phyloP scores from a whole-genome alignment of 2,888 invertebrate genomes.

The Andrena dorsata region DNA sequence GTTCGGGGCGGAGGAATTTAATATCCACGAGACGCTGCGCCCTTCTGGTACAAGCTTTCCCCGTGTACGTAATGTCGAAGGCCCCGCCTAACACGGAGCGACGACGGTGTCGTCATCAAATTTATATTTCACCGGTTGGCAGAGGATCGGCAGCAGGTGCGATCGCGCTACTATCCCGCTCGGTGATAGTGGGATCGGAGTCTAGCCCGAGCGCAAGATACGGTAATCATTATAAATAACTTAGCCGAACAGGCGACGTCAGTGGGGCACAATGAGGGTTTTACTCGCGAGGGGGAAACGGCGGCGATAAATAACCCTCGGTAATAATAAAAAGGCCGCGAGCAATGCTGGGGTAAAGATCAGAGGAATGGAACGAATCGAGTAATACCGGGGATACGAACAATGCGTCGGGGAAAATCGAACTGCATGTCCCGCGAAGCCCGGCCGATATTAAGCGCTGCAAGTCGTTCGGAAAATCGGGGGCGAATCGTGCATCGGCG shows the following conservation, averaged over 20 bases:
- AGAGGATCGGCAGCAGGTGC: constrained; percentile 77
- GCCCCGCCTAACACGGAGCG: constrained; percentile 31
- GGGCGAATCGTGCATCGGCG: constrained; percentile 31
- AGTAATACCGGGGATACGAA: constrained; percentile 64
- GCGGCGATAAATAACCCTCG: constrained; percentile 75
- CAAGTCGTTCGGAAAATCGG: constrained; percentile 57
- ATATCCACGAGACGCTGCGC: constrained; percentile 55
- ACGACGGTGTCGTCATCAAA: constrained; percentile 72
- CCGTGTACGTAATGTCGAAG: constrained; percentile 32
- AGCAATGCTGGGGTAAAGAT: constrained; percentile 32
- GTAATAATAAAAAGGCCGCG: constrained; percentile 57
- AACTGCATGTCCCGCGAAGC: constrained; percentile 29
- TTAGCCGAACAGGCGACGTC: constrained; percentile 66
- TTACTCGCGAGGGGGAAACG: constrained; percentile 73
- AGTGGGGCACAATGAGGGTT: constrained; percentile 72
- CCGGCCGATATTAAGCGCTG: constrained; percentile 50
- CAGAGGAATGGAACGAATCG: constrained; percentile 70
- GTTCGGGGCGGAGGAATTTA: constrained; percentile 65
- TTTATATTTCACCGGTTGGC: constrained; percentile 72
- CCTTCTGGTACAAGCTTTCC: constrained; percentile 20
- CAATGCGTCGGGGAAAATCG: constrained; percentile 63
- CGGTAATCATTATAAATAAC: constrained; percentile 77
- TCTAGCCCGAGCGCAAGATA: constrained; percentile 52
- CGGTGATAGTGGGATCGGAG: constrained; percentile 14
- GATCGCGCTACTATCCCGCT: constrained; percentile 14